Conservation (phyloP, 1,140 invertebrate species). For the Drosophila sp. region DNA sequence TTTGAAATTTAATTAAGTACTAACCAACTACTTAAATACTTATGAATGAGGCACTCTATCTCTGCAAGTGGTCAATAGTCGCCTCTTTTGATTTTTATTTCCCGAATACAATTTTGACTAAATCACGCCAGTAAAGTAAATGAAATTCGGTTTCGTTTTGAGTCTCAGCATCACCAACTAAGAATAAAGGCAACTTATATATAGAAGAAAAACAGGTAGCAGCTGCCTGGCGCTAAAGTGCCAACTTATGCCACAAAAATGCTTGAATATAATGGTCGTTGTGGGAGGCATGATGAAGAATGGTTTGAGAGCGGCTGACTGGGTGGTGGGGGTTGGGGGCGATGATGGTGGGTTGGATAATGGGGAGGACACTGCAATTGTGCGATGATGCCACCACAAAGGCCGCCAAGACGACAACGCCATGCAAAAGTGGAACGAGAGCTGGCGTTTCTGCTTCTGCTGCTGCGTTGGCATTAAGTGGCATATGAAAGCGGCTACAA, state of each 20-base stretch:
- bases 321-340: not conserved
- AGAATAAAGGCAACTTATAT: conserved; percentile 27
- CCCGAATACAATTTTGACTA: not conserved
- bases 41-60: not conserved
- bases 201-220: conserved; percentile 62
- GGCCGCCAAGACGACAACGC: conserved; percentile 16
- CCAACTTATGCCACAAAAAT: conserved; percentile 78
- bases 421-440: conserved; percentile 68
- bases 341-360: not conserved
- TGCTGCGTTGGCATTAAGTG: conserved; percentile 79
- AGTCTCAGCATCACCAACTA: conserved; percentile 8
- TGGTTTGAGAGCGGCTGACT: conserved; percentile 11
- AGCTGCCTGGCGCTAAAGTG: conserved; percentile 77
- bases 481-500: conserved; percentile 76
- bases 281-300: conserved; percentile 53
- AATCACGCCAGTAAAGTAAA: not conserved
- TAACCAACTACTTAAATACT: not conserved
- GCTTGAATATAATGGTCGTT: conserved; percentile 77
- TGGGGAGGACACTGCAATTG: conserved; percentile 19
- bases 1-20: too few relatives aligned
- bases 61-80: too few relatives aligned
- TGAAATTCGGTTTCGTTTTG: not conserved
- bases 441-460: conserved; percentile 10
- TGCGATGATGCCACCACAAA: conserved; percentile 15
- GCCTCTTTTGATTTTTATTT: not conserved